A percentile compares a stretch with the other conserved stretches of the same genome.
These are phyloP conservation scores for Uria aalge DNA, from an alignment of 2,113 vertebrate genomes.

Conservation along the genomic window DNA sequence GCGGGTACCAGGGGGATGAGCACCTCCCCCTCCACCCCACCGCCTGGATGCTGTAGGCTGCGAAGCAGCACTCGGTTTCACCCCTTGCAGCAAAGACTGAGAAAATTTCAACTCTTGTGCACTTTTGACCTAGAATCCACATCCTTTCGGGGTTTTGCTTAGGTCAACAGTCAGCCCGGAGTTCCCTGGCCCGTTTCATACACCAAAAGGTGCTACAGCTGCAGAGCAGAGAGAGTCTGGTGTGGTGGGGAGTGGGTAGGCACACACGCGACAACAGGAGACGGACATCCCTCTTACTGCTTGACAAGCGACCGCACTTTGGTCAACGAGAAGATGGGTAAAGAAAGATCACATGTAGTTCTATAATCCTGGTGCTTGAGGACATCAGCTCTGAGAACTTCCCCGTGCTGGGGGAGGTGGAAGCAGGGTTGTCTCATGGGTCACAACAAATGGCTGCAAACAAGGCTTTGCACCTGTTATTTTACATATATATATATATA, in stretches of 20 bases:
- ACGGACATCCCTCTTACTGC: accelerated
- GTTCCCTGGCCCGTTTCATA: neutral
- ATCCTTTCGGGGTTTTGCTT: neutral
- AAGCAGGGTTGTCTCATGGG: neutral
- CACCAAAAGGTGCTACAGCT: neutral
- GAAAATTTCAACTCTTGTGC: neutral
- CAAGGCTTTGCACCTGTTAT: neutral
- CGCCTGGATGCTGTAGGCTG: accelerated
- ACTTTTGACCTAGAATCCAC: neutral
- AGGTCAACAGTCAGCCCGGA: neutral
- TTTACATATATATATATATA: neutral
- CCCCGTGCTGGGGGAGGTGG: neutral
- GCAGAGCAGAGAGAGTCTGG: accelerated
- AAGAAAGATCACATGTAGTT: neutral
- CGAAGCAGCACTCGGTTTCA: neutral
- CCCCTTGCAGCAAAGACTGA: neutral
- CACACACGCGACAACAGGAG: accelerated
- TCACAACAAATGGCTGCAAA: neutral
- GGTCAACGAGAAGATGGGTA: neutral
- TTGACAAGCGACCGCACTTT: neutral
- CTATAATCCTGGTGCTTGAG: neutral
- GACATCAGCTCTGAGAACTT: neutral
- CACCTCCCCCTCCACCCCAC: neutral
- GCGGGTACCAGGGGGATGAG: neutral
- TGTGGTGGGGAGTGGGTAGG: accelerated